Base-by-base conservation (phyloP, 2,113 vertebrate species). In the Delphinapterus leucas region DNA sequence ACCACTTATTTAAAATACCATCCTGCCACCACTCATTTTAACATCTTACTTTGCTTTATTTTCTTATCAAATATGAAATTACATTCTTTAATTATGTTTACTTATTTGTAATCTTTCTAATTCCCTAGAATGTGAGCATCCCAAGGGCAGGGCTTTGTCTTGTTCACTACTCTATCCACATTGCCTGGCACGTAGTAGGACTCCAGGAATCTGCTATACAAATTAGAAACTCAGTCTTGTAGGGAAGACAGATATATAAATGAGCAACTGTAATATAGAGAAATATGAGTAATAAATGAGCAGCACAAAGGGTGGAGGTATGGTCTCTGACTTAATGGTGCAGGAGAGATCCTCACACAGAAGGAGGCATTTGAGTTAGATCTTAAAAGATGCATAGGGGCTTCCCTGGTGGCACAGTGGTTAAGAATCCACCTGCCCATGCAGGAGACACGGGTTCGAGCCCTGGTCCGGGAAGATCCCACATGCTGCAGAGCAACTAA, bases 31-130 rank as follows among this genome's bases (percentile, higher is more conserved):
- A 90, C 26, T 89, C 33, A 53, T 31, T 79, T 77, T 80, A 76
- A 70, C 36, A 63, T 91, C n/a, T 88, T 63, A 47, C 12, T 18
- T 80, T 63, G 47, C 47, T 94, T 94, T 49, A 79, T 53, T 91
- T 96, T 83, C 38, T 92, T 65, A 53, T 58, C 58, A 82, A 86
- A 86, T 71, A 36, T 90, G 53, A 93, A 94, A 77, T 70, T 90
- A 49, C 23, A 95, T 28, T 86, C 12, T 61, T 74, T 76, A 86
- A 86, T 94, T 84, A 74, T 55, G 47, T 77, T 97, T 31, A 86
- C 4, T 77, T 88, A 89, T 81, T 89, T 85, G 17, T 81, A 97
- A 90, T 86, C 41, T 47, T 55, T 90, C 83, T 79, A 95, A 36
- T 63, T 70, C 58, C 55, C 33, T 79, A 88, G 55, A 92, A 79